Evolutionary conservation across 1,140 invertebrate genomes (phyloP).

Genomic region (Pachyrhynchus sulphureomaculatus): DNA sequence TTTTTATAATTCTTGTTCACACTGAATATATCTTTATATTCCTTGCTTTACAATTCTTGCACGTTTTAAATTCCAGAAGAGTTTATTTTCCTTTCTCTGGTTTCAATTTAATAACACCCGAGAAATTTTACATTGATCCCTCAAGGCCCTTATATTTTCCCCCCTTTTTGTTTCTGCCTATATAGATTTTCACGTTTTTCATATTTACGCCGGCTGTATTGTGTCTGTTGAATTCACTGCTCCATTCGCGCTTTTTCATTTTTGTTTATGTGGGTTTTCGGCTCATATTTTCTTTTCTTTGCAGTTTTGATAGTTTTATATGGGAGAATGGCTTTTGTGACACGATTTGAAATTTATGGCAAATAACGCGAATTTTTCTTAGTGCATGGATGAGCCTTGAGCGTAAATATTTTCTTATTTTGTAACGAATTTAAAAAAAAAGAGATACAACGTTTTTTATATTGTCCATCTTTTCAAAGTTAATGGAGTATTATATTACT

Average conservation of each 20-base stretch:
- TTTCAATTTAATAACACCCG: conserved; percentile 22
- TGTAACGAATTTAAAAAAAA: not conserved
- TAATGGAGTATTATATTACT: no score
- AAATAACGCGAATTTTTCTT: not conserved
- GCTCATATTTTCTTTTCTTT: conserved; percentile 16
- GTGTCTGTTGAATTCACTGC: not conserved
- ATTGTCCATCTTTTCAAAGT: no score
- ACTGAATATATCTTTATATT: not conserved
- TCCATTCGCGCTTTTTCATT: conserved; percentile 13
- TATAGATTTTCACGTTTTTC: not conserved
- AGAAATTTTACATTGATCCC: conserved; percentile 23
- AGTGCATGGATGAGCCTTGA: not conserved
- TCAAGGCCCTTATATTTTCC: conserved; percentile 12
- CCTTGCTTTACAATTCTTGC: conserved; percentile 8
- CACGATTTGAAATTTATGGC: conserved; percentile 18
- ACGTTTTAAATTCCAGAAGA: conserved; percentile 19
- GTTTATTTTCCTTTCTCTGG: conserved; percentile 15
- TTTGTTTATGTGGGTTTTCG: conserved; percentile 20
- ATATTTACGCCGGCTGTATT: not conserved
- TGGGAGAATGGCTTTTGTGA: conserved; percentile 14
- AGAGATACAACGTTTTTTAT: not conserved
- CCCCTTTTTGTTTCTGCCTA: not conserved
- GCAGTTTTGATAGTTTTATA: conserved; percentile 21
- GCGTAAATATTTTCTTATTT: not conserved
- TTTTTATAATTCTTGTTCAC: not conserved